phyloP scores from a whole-genome alignment of 37 sponge, comb jelly and placozoan species.

The Spongilla lacustris region DNA sequence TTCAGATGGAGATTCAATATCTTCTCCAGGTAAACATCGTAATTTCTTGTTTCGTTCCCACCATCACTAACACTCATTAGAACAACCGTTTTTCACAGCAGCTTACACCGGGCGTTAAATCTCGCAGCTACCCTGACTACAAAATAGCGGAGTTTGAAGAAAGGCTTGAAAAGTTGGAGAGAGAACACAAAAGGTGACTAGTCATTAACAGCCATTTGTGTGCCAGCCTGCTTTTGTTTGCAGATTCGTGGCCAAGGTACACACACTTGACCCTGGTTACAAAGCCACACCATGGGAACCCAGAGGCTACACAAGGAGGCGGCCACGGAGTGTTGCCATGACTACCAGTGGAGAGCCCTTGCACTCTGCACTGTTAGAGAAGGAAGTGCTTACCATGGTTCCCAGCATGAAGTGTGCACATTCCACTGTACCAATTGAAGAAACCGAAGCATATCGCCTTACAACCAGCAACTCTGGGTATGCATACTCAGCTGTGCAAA shows the following conservation, averaged over 20 bases:
- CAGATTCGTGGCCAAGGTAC: conserved; percentile 63
- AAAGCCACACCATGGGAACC: conserved; percentile 62
- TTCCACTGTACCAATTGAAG: conserved; percentile 40
- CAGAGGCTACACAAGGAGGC: conserved; percentile 63
- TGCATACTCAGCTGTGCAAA: conserved; percentile 32
- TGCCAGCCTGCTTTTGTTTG: background rate
- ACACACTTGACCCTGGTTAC: conserved; percentile 49
- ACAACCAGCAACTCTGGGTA: conserved; percentile 45
- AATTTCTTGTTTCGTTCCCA: background rate
- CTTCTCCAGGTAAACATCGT: conserved; percentile 25
- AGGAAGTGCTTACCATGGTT: background rate
- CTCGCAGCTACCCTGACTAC: conserved; percentile 58
- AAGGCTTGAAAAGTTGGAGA: conserved; percentile 55
- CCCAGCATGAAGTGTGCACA: conserved; percentile 36
- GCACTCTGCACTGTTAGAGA: background rate
- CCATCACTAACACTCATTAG: background rate
- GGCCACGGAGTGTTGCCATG: conserved; percentile 25
- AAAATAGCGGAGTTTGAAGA: conserved; percentile 67
- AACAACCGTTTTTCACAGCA: background rate
- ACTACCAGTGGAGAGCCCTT: background rate
- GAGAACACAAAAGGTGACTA: conserved; percentile 45
- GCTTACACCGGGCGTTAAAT: conserved; percentile 47
- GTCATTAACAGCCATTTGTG: background rate
- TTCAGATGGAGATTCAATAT: conserved; percentile 69
- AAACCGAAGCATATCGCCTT: background rate